These are phyloP conservation scores for Conops quadrifasciatus DNA, from an alignment of 2,888 invertebrate species.

Conservation along the genomic window DNA sequence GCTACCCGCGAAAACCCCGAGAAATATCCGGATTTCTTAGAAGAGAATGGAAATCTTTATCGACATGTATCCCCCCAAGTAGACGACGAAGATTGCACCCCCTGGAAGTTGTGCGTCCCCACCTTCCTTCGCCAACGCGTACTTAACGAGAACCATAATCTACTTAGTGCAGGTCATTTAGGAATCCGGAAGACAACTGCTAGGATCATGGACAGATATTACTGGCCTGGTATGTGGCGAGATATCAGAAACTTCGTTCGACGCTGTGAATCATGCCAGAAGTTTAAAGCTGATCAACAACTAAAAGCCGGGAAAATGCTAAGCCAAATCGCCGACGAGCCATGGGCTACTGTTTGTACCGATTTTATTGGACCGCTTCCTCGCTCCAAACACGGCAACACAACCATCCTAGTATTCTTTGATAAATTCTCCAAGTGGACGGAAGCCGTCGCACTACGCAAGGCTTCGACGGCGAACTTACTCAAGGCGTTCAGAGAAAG, in stretches of 20 bases:
- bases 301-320: neutral
- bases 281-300: slow-evolving; percentile 27
- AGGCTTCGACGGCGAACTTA: neutral
- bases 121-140: neutral
- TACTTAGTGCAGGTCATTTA: slow-evolving; percentile 1
- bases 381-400: slow-evolving; percentile 9
- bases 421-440: slow-evolving; percentile 2
- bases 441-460: neutral
- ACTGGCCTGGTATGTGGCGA: slow-evolving; percentile 38
- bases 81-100: neutral
- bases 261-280: slow-evolving; percentile 28
- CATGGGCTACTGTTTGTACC: neutral
- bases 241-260: slow-evolving; percentile 23
- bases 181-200: slow-evolving; percentile 35
- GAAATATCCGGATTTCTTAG: too few species aligned
- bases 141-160: slow-evolving; percentile 16
- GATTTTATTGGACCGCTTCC: slow-evolving; percentile 20
- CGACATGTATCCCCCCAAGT: too few species aligned
- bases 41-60: neutral
- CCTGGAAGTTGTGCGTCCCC: slow-evolving; percentile 22
- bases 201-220: slow-evolving; percentile 31
- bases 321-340: neutral
- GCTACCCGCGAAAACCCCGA: too few species aligned
- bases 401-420: slow-evolving; percentile 8
- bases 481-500: neutral